Evolutionary conservation across 1,140 invertebrate species (phyloP), one percentile per base, ranked within the genome.

Genomic region (Anoplophora glabripennis): DNA sequence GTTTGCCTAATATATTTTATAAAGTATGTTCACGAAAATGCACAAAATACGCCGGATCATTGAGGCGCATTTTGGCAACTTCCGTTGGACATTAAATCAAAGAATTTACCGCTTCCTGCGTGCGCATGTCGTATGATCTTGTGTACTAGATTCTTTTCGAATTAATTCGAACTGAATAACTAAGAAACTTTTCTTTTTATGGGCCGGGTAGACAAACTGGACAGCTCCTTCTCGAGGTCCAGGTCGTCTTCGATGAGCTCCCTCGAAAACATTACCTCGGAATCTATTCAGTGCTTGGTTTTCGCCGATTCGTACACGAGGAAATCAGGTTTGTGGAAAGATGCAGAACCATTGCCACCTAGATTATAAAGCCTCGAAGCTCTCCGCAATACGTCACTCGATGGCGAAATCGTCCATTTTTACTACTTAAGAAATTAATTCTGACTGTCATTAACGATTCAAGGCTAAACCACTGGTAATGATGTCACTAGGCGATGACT

Each of bases 181-280:
- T 62, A 68, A 61, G 52, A 59, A 41, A 35, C 59, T 58, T 76
- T 75, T 75, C 62, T 74, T 73, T 79, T 75, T 81, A 85, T 83
- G 82, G 86, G 86, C 78, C 85, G 84, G 73, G 81, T 84, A 96
- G 94, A 98, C 82, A 96, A 96, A 84, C 84, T 93, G 81, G 94
- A 97, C 81, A 93, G 87, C 76, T 93, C 92, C 68, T 97, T 97
- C 81, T 94, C 94, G 72, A 85, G 94, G 76, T 97, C 94, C 68
- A 86, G 94, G 71, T 96, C 93, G 77, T 96, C 93, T 75, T 95
- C 92, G 79, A 96, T 96, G 88, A 96, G 93, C 64, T 97, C 94
- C 78, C 82, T 98, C 74, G 96, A 98, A 80, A 96, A 95, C 82
- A 95, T 96, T 78, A 89, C 88, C 68, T 90, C 90, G 68, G 96